These are phyloP conservation scores for Morpho achilles DNA, from an alignment of 2,888 invertebrate genomes.

Conservation along the genomic window DNA sequence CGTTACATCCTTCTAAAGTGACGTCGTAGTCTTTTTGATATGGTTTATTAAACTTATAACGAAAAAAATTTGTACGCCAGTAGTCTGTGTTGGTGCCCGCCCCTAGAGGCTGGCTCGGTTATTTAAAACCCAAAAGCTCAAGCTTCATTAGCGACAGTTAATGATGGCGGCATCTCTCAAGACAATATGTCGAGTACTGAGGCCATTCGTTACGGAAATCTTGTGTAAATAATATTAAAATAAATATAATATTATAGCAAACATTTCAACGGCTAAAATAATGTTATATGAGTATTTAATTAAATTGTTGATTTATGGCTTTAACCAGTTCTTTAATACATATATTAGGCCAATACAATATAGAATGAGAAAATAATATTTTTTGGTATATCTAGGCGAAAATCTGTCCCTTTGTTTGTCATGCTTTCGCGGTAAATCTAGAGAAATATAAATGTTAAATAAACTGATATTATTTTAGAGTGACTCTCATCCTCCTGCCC, in stretches of 20 bases:
- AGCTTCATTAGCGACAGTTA: conserved; percentile 77
- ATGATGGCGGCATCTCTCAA: conserved; percentile 67
- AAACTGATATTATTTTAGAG: no score
- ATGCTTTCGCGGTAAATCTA: no score
- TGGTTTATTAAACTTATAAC: conserved; percentile 59
- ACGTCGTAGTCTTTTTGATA: conserved; percentile 53
- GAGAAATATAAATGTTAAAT: no score
- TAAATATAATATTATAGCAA: conserved; percentile 2
- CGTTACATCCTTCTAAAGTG: conserved; percentile 53
- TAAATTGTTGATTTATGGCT: no score
- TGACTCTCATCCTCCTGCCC: no score
- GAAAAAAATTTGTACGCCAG: conserved; percentile 61
- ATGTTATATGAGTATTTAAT: no score
- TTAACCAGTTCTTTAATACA: no score
- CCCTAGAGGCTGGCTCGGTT: conserved; percentile 60
- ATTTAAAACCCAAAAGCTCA: conserved; percentile 74
- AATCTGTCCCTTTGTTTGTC: no score
- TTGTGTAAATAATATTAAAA: conserved; percentile 25
- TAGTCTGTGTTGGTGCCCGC: conserved; percentile 50
- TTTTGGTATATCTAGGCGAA: no score
- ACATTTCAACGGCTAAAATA: no score
- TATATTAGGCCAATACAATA: no score
- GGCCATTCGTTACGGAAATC: conserved; percentile 44
- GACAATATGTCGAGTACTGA: conserved; percentile 52
- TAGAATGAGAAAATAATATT: no score